Base-by-base conservation (phyloP, 2,113 vertebrate genomes). In the Prolemur simus region DNA sequence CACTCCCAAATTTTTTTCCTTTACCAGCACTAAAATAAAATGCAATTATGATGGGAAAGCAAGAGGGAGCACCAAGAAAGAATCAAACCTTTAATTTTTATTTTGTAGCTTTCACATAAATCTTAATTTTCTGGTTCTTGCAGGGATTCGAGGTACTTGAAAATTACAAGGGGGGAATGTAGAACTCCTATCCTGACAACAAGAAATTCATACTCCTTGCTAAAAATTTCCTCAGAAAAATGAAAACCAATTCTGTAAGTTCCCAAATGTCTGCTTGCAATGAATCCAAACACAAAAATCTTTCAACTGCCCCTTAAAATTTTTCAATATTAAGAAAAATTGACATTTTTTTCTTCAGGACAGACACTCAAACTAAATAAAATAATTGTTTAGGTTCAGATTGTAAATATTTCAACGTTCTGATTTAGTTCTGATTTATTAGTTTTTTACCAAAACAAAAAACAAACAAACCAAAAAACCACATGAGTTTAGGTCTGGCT, bases 101-200 rank as follows among this genome's bases (percentile, higher is more conserved):
- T 92, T 97, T 95, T 89, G 88, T 66, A 84, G 64, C 56, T 80
- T 49, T 89, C 64, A 83, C 18, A 56, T 89, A 92, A 84, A 83
- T 87, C 84, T 91, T 25, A 1, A 49, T 68, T 71, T 42, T 64
- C 47, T 13, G 42, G 8, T n/a, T 91, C 42, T 74, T 89, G 23
- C 6, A 58, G 34, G 56, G 29, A 49, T 68, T 58, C 39, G 68
- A 93, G 27, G 54, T 83, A 12, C 18, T 63, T 45, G n/a, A 90
- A 94, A 73, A 74, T n/a, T 81, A 1, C 21, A 45, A 47, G 12
- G 64, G 13, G 3, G 29, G 54, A 39, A 56, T 32, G 3, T 32
- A 60, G 56, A 74, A 92, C 80, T 87, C 82, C 34, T 49, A 78
- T 77, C 52, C n/a, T 74, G 54, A 85, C 11, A 94, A 93, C 15